Evolutionary conservation across 2,888 invertebrate species (phyloP), one percentile per base, ranked within the genome.

Genomic region (Electrophaes corylata): DNA sequence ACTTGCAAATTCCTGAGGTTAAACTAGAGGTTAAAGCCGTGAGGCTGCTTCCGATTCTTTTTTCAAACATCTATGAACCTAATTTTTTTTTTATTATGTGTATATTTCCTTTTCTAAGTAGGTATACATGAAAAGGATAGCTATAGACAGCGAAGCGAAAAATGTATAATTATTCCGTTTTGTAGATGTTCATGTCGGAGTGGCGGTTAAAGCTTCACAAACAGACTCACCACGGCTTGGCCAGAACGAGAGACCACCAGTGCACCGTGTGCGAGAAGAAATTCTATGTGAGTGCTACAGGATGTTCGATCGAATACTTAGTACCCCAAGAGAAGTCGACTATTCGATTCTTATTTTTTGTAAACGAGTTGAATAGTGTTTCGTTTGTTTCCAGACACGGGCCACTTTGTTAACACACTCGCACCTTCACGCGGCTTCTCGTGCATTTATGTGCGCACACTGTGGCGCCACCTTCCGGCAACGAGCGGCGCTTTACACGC

Each of bases 381-480:
- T 2, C 1, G 2, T 29, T 29, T 29, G 2, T 29, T 59, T 54
- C 1, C 70, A 85, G 85, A 81, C 81, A 0, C n/a, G 61, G 0
- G 62, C 79, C 0, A 83, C 74, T 0, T 76, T 87, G 0, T 69
- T 72, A 0, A 72, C 69, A 0, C 87, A 87, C 39, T 62, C 71
- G 52, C 56, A 81, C 1, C 84, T 78, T 0, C 87, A 87, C 55
- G 84, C 84, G 0, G 68, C 73, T 0, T 68, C 72, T 12, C 73
- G 86, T 0, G 57, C 71, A 0, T 86, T 73, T 59, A 81, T 87
- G 83, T 87, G 87, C 46, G 76, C 78, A 0, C 71, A 74, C n/a
- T 86, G 86, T 52, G 86, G 86, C 0, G 83, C 81, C 57, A 83
- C 84, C 0, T 87, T 87, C 71, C 79, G 78, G 8, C 87, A 87